phyloP scores from a whole-genome alignment of 2,113 vertebrate genomes.

The Lepus americanus region DNA sequence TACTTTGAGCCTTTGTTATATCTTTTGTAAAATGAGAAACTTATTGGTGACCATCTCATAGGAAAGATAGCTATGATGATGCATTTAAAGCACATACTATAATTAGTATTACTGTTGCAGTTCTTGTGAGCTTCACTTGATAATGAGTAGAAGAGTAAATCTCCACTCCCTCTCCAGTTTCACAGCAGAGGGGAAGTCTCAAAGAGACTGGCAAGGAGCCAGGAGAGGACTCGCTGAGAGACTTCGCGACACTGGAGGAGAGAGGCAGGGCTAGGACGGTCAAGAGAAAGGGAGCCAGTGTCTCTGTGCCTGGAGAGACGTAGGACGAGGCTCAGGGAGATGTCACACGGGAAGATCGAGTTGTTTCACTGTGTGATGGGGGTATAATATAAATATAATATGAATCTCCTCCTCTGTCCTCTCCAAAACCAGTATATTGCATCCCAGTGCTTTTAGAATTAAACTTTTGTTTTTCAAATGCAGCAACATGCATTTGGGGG shows the following conservation, averaged over 20 bases:
- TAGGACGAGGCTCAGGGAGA: background rate
- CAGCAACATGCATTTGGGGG: rapidly evolving
- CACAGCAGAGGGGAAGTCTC: background rate
- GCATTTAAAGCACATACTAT: background rate
- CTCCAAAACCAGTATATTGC: background rate
- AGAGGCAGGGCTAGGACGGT: background rate
- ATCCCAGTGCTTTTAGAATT: background rate
- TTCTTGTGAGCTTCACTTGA: background rate
- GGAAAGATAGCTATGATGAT: background rate
- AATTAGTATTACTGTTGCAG: background rate
- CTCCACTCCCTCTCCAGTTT: background rate
- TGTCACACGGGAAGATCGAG: background rate
- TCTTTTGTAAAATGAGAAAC: background rate
- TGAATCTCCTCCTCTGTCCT: background rate
- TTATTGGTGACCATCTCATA: background rate
- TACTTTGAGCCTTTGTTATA: background rate
- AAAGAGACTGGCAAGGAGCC: background rate
- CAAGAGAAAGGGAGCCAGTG: background rate
- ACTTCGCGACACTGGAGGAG: background rate
- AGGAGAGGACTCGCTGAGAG: background rate
- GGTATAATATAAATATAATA: too few relatives aligned
- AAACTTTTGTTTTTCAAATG: background rate
- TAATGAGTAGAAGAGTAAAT: background rate
- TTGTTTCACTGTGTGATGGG: background rate
- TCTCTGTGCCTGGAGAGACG: background rate